Evolutionary conservation across 1,140 invertebrate species (phyloP), one percentile per base, ranked within the genome.

Genomic region (Heliconius hermathena): DNA sequence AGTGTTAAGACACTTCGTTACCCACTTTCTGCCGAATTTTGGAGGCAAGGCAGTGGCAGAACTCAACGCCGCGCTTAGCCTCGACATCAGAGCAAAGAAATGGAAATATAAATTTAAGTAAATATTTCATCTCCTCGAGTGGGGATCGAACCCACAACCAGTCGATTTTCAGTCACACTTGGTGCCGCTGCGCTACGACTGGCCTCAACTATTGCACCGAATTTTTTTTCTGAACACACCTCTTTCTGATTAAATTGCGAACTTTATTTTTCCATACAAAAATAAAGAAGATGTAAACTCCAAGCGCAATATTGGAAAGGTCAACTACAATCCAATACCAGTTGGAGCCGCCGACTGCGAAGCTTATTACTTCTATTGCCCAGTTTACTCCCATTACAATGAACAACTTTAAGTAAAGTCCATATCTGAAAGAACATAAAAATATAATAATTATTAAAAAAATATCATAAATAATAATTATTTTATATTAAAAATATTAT

Each of bases 261-360:
- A 96, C 95, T 89, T 96, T 96, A 73, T 95, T 94, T 85, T 97
- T 97, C 94, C 96, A 97, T 0, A 97, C 96, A 86, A 97, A 97
- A 76, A 97, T 96, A 46, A 97, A 87, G 91, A 97, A 97, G 33
- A 97, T 97, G 74, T 96, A 95, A 2, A 97, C 83, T 29, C 96
- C 96, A 80, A 97, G 96, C 1, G 96, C 91, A 1, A 96, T 95
- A 81, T 96, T 96, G 1, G 95, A 94, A 57, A 97, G 78, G 81
- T 97, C 96, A 0, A 95, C 94, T 8, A 96, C 77, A 38, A 96
- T 95, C 96, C 96, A 97, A 20, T 96, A 87, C 87, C 95, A 96
- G 9, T 94, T 88, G 26, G 95, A 95, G 18, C 92, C 93, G 6
- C 93, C 94, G 1, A 94, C 85, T 3, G 88, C 88, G 87, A 94